Evolutionary conservation across 37 sponge, comb jelly and placozoan genomes (phyloP), one percentile per base, ranked within the genome.

Genomic region (Chondrilla cf. caribensis): DNA sequence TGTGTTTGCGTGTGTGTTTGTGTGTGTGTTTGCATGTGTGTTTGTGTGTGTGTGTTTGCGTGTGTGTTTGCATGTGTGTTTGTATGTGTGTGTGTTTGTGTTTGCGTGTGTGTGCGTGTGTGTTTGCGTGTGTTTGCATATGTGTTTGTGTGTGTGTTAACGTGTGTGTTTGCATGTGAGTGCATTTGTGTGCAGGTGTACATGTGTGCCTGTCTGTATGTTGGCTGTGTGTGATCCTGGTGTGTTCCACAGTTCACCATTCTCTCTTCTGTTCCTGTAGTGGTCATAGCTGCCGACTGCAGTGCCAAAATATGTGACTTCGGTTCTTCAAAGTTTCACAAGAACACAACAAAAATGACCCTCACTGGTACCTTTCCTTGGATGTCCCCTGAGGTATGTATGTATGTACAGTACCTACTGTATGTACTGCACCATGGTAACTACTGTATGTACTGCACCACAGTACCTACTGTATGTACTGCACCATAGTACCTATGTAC

Each of bases 281-380:
- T 93, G 76, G 94, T 93, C 9, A 93, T 93, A 68, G 78, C 87
- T 44, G 79, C 40, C 18, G 94, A 93, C 58, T 58, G 86, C 35
- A 84, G 82, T 0, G 94, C 83, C 0, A 93, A 91, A 81, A 57
- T 95, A 7, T 96, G 96, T 84, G 96, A 96, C 58, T 96, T 96
- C 84, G 96, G 96, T 11, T 96, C 93, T 57, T 92, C 96, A 11
- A 90, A 90, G 81, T 92, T 93, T 41, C 93, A 92, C 55, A 64
- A 57, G 36, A 88, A 92, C 66, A 92, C 96, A 25, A 93, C 93
- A 29, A 85, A 87, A 60, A 78, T 93, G 82, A 85, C 94, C 6
- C 80, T 96, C n/a, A 88, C 88, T 37, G 96, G 96, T 4, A 96
- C 96, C 0, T 93, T 96, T 81, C 91, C 96, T 0, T 96, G 96